phyloP scores from a whole-genome alignment of 2,888 invertebrate species.

The Lepidocyrtoides sp. region DNA sequence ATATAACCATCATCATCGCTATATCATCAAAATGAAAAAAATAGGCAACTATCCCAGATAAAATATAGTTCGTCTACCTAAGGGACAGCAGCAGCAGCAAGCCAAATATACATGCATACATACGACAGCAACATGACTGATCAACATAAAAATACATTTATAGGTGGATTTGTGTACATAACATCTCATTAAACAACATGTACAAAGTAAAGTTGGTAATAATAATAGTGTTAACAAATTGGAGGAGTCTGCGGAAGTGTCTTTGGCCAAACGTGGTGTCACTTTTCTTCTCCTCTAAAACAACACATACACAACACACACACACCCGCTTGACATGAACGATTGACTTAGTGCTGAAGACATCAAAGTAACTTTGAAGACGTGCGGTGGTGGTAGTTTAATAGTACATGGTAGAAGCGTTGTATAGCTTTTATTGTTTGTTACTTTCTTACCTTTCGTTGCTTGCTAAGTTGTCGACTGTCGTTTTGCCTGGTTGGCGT shows the following conservation, averaged over 20 bases:
- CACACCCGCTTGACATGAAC: not conserved
- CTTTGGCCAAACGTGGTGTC: slow-evolving; percentile 39
- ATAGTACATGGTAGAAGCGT: not conserved
- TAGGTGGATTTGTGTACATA: slow-evolving; percentile 48
- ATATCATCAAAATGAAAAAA: not conserved
- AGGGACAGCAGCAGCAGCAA: not conserved
- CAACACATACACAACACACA: not conserved
- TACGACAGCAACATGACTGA: not conserved
- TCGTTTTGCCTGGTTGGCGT: slow-evolving; percentile 53
- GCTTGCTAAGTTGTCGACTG: not conserved
- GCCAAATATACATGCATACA: too few relatives aligned
- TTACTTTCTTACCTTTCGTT: not conserved
- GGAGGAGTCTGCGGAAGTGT: slow-evolving; percentile 70
- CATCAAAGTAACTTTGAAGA: not conserved
- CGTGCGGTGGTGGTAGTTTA: not conserved
- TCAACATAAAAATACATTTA: slow-evolving; percentile 27
- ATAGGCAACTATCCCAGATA: not conserved
- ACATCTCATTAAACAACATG: slow-evolving; percentile 55
- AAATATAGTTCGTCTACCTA: not conserved
- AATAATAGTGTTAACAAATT: slow-evolving; percentile 67
- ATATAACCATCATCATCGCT: too few relatives aligned
- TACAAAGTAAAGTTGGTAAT: slow-evolving; percentile 49
- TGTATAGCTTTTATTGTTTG: not conserved
- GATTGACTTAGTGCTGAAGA: slow-evolving; percentile 2
- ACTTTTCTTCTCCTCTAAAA: not conserved